phyloP scores from a whole-genome alignment of 2,888 invertebrate species.

The Capitulum mitella region DNA sequence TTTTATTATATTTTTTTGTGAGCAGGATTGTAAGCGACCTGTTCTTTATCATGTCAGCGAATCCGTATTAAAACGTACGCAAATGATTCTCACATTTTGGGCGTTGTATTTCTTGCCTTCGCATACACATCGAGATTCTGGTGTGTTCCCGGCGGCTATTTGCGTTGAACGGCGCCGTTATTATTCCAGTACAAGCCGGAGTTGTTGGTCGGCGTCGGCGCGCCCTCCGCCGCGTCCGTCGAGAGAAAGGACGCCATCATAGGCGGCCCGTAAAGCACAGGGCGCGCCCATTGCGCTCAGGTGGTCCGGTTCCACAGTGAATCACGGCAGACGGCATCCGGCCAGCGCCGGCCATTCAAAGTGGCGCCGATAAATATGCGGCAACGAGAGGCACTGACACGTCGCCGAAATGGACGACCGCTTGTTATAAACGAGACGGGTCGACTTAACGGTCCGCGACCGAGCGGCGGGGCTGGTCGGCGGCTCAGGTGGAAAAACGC shows the following conservation, averaged over 20 bases:
- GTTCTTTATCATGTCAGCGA: too few species aligned
- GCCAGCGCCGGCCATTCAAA: neutral
- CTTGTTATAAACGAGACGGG: neutral
- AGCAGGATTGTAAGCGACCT: too few species aligned
- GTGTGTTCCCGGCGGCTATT: too few species aligned
- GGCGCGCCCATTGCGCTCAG: neutral
- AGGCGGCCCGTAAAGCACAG: neutral
- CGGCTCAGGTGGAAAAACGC: neutral
- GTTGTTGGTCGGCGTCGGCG: neutral
- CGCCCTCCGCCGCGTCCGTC: too few species aligned
- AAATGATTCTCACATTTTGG: too few species aligned
- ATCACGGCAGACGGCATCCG: neutral
- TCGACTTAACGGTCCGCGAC: neutral
- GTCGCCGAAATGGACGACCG: neutral
- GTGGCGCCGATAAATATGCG: neutral
- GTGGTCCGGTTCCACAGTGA: neutral
- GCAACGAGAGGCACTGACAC: neutral
- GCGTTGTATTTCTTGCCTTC: too few species aligned
- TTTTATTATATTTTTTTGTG: too few species aligned
- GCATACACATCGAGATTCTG: too few species aligned
- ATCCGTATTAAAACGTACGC: too few species aligned
- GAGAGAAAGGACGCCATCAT: neutral
- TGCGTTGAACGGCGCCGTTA: neutral
- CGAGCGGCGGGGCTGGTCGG: neutral
- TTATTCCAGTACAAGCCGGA: neutral